phyloP scores from a whole-genome alignment of 2,113 vertebrate genomes.

The Hemiprocne comata region DNA sequence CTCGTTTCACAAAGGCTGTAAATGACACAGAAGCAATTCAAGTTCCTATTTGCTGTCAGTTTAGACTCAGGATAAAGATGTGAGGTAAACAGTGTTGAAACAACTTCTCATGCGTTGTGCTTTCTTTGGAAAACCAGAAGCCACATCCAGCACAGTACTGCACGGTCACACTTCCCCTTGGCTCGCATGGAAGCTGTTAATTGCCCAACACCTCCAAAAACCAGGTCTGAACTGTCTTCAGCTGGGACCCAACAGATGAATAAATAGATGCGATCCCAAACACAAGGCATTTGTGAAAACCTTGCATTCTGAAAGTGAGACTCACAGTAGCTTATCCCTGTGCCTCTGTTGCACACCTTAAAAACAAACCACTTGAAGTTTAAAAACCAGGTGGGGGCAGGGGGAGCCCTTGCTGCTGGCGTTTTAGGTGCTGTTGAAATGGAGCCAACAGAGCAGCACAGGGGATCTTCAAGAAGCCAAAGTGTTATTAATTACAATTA shows the following conservation, averaged over 20 bases:
- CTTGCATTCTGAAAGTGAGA: background rate
- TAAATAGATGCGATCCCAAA: background rate
- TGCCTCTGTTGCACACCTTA: background rate
- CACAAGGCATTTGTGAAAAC: background rate
- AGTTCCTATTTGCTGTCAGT: background rate
- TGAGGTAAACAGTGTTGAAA: background rate
- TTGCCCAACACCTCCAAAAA: background rate
- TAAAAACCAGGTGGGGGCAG: background rate
- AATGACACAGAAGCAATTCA: background rate
- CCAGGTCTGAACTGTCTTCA: background rate
- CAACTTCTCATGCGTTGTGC: rapidly evolving
- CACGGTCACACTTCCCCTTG: background rate
- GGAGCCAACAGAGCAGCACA: slow-evolving; percentile 24
- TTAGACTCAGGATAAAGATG: background rate
- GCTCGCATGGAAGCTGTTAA: background rate
- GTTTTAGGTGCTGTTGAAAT: slow-evolving; percentile 24
- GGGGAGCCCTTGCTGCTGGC: background rate
- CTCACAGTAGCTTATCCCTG: background rate
- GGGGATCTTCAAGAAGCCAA: slow-evolving; percentile 57
- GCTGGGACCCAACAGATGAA: background rate
- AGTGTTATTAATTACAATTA: slow-evolving; percentile 68
- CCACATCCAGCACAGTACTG: background rate
- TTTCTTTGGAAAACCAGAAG: background rate
- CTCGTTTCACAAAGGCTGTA: background rate
- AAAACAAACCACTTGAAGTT: background rate